These are phyloP conservation scores for Manis crassicaudata DNA, from an alignment of 2,797 vertebrate genomes.

Conservation along the genomic window DNA sequence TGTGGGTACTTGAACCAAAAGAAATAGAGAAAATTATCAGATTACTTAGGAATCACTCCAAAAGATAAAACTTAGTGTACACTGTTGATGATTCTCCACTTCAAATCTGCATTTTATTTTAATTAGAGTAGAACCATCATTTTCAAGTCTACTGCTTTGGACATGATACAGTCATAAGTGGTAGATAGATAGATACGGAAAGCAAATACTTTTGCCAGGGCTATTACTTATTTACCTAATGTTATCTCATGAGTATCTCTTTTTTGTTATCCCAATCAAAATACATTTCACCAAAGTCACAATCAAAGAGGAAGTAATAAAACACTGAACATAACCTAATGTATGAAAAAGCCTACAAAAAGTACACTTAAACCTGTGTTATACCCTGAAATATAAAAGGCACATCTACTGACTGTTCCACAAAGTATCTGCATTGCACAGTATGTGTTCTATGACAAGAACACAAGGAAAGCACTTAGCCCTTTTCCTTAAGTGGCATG, in stretches of 20 bases:
- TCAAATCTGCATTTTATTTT: background rate
- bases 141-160: conserved; percentile 13
- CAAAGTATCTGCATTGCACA: background rate
- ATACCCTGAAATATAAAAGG: background rate
- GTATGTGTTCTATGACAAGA: background rate
- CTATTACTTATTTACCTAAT: background rate
- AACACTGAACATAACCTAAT: background rate
- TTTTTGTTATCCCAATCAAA: conserved; percentile 9
- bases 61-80: background rate
- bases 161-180: background rate
- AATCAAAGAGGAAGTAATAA: background rate
- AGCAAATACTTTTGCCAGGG: background rate
- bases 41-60: background rate
- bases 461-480: background rate
- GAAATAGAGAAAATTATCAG: background rate
- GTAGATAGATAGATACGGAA: background rate
- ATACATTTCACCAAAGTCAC: conserved; percentile 5
- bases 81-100: background rate
- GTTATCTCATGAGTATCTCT: background rate
- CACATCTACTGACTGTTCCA: background rate
- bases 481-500: background rate
- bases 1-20: background rate
- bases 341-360: background rate
- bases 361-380: background rate
- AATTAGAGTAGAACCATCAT: background rate